Base-by-base conservation (phyloP, 2,113 vertebrate genomes). In the Cervus canadensis region DNA sequence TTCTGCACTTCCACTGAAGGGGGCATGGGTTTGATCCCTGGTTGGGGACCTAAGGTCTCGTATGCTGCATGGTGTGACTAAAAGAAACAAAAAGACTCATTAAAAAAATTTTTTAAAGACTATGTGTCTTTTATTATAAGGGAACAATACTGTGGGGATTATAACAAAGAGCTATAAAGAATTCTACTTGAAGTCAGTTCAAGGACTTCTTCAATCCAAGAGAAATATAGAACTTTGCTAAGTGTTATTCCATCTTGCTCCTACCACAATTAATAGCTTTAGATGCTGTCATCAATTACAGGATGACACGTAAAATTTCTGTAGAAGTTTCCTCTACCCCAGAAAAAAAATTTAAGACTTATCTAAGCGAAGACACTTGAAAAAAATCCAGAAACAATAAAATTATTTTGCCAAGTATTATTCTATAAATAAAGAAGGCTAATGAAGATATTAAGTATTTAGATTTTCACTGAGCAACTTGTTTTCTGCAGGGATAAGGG, bases 341-440 rank as follows among this genome's bases (percentile, higher is more conserved):
- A 36, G 57, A 56, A 56, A 40, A 36, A 28, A 78, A 50, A 64
- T 2, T 71, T 17, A 92, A 95, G n/a, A 36, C 25, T 96, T 56
- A 71, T 23, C 25, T 64, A n/a, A 94, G 60, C 0, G 43, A 71
- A 91, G 67, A 56, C n/a, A 93, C 21, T 85, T 36, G 56, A 87
- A n/a, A 57, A 95, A 93, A 13, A 91, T 43, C 0, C 10, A 86
- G 50, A 62, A 96, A 60, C 59, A 96, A 86, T 8, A 95, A 94
- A 93, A 59, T 91, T 89, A 89, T 89, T 94, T 98, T 95, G 36
- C 50, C 12, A 76, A 62, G 14, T 19, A 71, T 88, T 89, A 89
- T 43, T 26, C 19, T 88, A 62, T 87, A 91, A 50, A 54, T 86
- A 86, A 93, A 92, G 60, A 85, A 86, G 43, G 43, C 33, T 87